phyloP scores from a whole-genome alignment of 2,113 vertebrate species.

The Hippoglossus stenolepis region DNA sequence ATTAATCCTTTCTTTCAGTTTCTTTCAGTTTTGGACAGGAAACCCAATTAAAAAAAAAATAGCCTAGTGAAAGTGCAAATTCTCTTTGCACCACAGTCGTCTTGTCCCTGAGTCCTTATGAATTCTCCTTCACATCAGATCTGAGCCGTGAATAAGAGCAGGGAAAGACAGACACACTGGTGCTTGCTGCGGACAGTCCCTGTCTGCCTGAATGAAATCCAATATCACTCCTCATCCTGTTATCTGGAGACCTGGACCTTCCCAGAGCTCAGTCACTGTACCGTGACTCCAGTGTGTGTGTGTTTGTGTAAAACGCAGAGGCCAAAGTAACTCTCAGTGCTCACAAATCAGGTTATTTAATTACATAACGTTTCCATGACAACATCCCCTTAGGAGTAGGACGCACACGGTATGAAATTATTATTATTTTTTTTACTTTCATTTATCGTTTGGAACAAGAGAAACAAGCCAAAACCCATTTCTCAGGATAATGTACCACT shows the following conservation, averaged over 20 bases:
- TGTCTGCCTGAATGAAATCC: slow-evolving; percentile 9
- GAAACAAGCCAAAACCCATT: too few relatives aligned
- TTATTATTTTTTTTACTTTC: neutral
- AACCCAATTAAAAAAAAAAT: too few relatives aligned
- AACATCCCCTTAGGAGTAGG: slow-evolving; percentile 11
- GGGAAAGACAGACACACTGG: neutral
- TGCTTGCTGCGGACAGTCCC: neutral
- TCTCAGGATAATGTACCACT: neutral
- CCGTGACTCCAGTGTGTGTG: neutral
- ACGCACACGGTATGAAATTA: neutral
- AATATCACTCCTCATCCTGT: slow-evolving; percentile 6
- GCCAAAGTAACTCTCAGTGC: neutral
- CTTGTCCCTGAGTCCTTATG: too few relatives aligned
- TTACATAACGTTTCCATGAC: slow-evolving; percentile 33
- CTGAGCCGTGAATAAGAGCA: neutral
- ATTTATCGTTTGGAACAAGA: neutral
- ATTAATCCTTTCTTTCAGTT: too few relatives aligned
- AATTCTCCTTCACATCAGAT: too few relatives aligned
- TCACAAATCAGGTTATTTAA: slow-evolving; percentile 23
- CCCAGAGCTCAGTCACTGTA: neutral
- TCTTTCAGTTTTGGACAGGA: too few relatives aligned
- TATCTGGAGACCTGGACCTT: neutral
- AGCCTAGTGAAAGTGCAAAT: too few relatives aligned
- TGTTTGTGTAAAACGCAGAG: neutral
- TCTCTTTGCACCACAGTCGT: too few relatives aligned